Evolutionary conservation across 1,140 invertebrate species (phyloP).

Genomic region (Trichonephila clavipes): DNA sequence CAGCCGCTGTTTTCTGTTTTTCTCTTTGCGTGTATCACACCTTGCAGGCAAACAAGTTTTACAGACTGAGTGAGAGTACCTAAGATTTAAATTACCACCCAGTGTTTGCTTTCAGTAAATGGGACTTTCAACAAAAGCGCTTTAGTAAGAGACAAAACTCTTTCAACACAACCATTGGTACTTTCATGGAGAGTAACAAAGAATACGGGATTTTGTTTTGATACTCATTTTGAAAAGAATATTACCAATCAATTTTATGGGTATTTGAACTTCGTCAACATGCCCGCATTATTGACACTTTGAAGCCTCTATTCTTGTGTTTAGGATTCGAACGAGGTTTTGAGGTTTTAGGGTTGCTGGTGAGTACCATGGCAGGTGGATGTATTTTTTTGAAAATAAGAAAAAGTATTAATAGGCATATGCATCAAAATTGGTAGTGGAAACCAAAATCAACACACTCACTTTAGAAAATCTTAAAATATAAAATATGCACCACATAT

Average conservation of each 20-base stretch:
- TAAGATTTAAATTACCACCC: not conserved
- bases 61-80: not conserved
- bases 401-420: too few relatives aligned
- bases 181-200: not conserved
- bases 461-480: too few relatives aligned
- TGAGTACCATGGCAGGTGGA: not conserved
- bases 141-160: not conserved
- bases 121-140: not conserved
- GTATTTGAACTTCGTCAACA: not conserved
- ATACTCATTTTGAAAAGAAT: not conserved
- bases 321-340: not conserved
- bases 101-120: too few relatives aligned
- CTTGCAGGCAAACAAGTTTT: not conserved
- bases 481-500: too few relatives aligned
- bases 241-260: not conserved
- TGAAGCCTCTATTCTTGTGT: constrained; percentile 1
- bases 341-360: constrained; percentile 36
- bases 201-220: not conserved
- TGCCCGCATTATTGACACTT: not conserved
- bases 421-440: too few relatives aligned
- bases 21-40: not conserved
- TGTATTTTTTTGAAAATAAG: not conserved
- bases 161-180: too few relatives aligned
- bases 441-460: too few relatives aligned
- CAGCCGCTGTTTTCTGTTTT: not conserved